Conservation (phyloP, 2,113 vertebrate species). For the Crypturellus undulatus region DNA sequence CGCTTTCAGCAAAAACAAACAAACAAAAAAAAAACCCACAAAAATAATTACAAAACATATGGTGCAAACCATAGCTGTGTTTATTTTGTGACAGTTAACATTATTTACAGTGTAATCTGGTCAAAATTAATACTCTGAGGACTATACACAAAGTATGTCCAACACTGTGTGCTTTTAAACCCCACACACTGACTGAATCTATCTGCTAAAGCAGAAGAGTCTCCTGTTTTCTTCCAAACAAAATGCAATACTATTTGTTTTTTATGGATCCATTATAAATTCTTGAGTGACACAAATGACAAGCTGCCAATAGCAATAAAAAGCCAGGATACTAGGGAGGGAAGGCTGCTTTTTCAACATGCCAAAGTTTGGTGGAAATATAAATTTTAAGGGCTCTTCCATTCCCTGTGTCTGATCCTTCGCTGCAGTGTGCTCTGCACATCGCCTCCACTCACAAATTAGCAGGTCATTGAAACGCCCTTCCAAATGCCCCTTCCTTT, state of each 20-base stretch:
- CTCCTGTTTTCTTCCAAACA: constrained; percentile 18
- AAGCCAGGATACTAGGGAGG: neutral
- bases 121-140: constrained; percentile 74
- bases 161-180: constrained; percentile 46
- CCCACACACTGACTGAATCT: constrained; percentile 11
- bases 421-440: neutral
- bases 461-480: neutral
- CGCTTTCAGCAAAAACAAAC: constrained; percentile 72
- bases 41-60: constrained; percentile 73
- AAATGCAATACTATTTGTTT: constrained; percentile 41
- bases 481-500: neutral
- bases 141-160: constrained; percentile 34
- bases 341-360: constrained; percentile 27
- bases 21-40: constrained; percentile 54
- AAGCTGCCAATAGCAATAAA: constrained; percentile 49
- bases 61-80: constrained; percentile 54
- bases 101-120: constrained; percentile 73
- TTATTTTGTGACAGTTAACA: constrained; percentile 76
- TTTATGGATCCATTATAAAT: constrained; percentile 51
- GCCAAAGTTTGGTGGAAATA: constrained; percentile 32
- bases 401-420: neutral
- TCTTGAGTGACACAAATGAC: constrained; percentile 36
- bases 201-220: constrained; percentile 24
- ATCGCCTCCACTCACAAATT: neutral
- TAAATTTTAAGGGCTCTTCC: neutral